These are phyloP conservation scores for Pedicia rivosa DNA, from an alignment of 2,888 invertebrate species.

Conservation along the genomic window DNA sequence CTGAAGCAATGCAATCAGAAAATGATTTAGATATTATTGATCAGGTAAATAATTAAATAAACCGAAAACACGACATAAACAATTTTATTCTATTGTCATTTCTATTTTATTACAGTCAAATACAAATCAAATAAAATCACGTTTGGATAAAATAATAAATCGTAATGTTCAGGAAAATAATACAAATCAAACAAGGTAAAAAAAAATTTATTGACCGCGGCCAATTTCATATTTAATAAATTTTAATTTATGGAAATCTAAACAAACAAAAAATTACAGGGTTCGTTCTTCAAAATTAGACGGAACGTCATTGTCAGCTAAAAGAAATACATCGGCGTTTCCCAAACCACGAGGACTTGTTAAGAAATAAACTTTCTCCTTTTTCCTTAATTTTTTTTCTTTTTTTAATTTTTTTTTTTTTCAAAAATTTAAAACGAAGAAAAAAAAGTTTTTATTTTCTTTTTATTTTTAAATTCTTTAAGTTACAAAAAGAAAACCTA, in stretches of 20 bases:
- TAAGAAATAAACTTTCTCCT: conserved; percentile 28
- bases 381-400: no score
- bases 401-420: no score
- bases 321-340: conserved; percentile 30
- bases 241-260: no score
- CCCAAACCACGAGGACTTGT: conserved; percentile 30
- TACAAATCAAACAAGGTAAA: neutral
- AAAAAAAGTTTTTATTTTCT: no score
- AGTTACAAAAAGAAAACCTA: no score
- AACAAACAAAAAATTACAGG: no score
- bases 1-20: conserved; percentile 31
- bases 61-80: conserved; percentile 15
- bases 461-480: no score
- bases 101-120: conserved; percentile 1
- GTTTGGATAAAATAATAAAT: conserved; percentile 29
- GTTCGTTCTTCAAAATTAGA: conserved; percentile 19
- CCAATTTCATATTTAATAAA: no score
- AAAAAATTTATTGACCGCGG: neutral
- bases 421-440: no score
- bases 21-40: conserved; percentile 31
- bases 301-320: conserved; percentile 18
- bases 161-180: conserved; percentile 19
- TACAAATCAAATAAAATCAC: conserved; percentile 12
- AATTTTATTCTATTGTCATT: conserved; percentile 22
- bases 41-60: conserved; percentile 5